Evolutionary conservation across 1,140 invertebrate genomes (phyloP).

Genomic region (Thaumetopoea pityocampa): DNA sequence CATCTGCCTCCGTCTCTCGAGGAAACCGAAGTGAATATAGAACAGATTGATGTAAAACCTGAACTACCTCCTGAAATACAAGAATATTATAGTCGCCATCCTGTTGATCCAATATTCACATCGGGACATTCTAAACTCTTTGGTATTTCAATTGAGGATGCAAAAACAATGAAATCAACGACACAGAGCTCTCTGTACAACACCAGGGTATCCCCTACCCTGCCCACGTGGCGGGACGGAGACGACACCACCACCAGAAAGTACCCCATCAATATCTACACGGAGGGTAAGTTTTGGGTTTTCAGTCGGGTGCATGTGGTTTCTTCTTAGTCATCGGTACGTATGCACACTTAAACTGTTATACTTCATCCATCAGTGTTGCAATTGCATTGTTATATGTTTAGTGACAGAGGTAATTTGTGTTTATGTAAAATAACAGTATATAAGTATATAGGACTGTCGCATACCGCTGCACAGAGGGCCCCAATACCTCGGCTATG

Average conservation of each 20-base stretch:
- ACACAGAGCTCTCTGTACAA: conserved; percentile 72
- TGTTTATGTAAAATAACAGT: too few species aligned
- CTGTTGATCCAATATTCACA: conserved; percentile 67
- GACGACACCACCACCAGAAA: conserved; percentile 62
- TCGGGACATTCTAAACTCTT: conserved; percentile 79
- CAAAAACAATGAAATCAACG: conserved; percentile 70
- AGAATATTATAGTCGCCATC: conserved; percentile 33
- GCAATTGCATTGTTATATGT: too few species aligned
- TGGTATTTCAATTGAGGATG: conserved; percentile 78
- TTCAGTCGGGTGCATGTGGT: conserved; percentile 33
- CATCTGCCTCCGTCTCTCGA: too few species aligned
- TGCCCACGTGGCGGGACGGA: conserved; percentile 70
- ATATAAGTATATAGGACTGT: too few species aligned
- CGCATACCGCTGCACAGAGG: too few species aligned
- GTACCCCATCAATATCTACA: conserved; percentile 54
- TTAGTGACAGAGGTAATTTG: too few species aligned
- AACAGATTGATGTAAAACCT: conserved; percentile 10
- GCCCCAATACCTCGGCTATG: too few species aligned
- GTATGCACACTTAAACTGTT: too few species aligned
- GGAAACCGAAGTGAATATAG: neutral
- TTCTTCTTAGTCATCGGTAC: conserved; percentile 12
- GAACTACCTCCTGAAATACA: conserved; percentile 35
- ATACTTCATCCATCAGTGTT: too few species aligned
- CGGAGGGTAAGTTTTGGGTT: conserved; percentile 50
- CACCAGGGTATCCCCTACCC: conserved; percentile 77